Conservation (phyloP, 2,888 invertebrate genomes). For the Tipula confusa region DNA sequence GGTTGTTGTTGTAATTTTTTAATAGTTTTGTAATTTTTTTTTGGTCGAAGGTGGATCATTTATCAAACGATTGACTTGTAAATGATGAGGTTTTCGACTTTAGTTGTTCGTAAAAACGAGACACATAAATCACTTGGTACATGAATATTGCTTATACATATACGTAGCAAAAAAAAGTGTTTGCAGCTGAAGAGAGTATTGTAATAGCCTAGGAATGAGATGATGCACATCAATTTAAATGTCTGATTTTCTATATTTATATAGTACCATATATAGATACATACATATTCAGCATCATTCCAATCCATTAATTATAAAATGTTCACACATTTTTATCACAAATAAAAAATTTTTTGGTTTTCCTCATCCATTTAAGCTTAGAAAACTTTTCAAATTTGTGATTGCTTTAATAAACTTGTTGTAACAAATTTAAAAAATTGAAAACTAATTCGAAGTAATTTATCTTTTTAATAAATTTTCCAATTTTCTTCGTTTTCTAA, state of each 20-base stretch:
- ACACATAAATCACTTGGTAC: not conserved
- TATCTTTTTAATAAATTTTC: not conserved
- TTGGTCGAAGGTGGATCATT: not conserved
- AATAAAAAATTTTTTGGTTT: not conserved
- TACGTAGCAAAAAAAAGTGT: not conserved
- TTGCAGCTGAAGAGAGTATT: not conserved
- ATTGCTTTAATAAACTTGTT: not conserved
- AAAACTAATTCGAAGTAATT: slow-evolving; percentile 3
- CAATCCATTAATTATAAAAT: slow-evolving; percentile 12
- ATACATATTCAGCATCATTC: not conserved
- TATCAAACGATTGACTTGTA: not conserved
- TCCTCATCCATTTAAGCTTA: not conserved
- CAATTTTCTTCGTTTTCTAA: not conserved
- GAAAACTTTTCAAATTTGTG: not conserved
- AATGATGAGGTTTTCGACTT: not conserved
- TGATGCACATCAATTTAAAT: not conserved
- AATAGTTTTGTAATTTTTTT: not conserved
- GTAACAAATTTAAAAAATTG: slow-evolving; percentile 9
- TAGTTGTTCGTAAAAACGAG: not conserved
- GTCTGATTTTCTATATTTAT: not conserved
- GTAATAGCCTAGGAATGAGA: not conserved
- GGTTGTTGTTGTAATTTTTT: not conserved
- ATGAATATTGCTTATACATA: not conserved
- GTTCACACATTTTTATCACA: slow-evolving; percentile 1
- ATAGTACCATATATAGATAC: not conserved